Evolutionary conservation across 2,888 invertebrate species (phyloP).

Genomic region (Piscicola geometra): DNA sequence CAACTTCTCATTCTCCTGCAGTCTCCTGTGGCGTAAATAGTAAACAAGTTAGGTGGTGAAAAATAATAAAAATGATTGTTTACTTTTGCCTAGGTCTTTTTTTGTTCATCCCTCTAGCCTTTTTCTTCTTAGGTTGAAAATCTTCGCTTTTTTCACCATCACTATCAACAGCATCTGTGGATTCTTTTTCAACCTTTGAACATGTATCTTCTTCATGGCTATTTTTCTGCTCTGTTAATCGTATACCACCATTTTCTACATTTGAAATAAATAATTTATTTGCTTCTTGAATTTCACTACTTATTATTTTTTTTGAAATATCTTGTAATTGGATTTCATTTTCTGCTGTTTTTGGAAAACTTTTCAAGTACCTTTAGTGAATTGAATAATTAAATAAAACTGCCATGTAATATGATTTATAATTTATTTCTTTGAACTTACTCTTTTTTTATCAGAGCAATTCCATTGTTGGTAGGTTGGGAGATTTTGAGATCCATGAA

Average conservation of each 20-base stretch:
- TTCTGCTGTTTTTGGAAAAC: not conserved
- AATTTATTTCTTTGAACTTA: not conserved
- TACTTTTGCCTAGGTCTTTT: conserved; percentile 66
- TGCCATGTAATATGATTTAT: not conserved
- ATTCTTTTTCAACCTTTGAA: conserved; percentile 7
- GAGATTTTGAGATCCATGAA: too few species aligned
- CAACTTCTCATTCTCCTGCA: conserved; percentile 61
- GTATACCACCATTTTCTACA: not conserved
- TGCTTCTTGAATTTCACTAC: not conserved
- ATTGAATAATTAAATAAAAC: not conserved
- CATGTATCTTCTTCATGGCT: not conserved
- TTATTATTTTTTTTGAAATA: not conserved
- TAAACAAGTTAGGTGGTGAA: not conserved
- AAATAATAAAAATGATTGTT: not conserved
- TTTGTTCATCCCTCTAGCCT: conserved; percentile 69
- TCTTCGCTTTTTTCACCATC: not conserved
- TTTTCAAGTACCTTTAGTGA: conserved; percentile 17
- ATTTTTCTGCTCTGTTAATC: not conserved
- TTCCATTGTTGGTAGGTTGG: conserved; percentile 10
- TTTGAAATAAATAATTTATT: not conserved
- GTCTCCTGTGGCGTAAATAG: conserved; percentile 49
- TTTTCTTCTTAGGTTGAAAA: conserved; percentile 37
- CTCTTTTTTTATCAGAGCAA: conserved; percentile 29
- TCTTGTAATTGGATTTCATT: not conserved
- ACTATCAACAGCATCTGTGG: not conserved